A percentile compares a stretch with the other conserved stretches of the same genome.
Evolutionary conservation across 2,113 vertebrate species (phyloP).

Genomic region (Poeciliopsis turrubarensis): DNA sequence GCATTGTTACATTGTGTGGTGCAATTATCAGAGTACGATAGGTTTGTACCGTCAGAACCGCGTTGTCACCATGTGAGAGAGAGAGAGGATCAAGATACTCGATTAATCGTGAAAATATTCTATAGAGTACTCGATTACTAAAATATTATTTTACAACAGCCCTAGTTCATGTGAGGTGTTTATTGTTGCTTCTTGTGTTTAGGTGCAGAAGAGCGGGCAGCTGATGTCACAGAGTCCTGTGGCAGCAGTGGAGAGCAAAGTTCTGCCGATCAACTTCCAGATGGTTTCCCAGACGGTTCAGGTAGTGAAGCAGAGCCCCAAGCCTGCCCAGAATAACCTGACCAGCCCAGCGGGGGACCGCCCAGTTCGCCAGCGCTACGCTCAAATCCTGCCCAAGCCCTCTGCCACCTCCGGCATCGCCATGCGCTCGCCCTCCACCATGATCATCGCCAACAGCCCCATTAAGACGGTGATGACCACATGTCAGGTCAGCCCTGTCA

Average conservation of each 20-base stretch:
- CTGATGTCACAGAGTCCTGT: conserved; percentile 91
- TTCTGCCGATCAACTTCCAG: conserved; percentile 93
- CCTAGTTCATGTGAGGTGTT: too few relatives aligned
- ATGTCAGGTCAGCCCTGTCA: conserved; percentile 90
- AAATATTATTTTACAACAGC: too few relatives aligned
- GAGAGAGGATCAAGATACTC: too few relatives aligned
- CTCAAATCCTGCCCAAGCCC: conserved; percentile 96
- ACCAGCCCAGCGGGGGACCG: conserved; percentile 89
- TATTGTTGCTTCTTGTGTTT: conserved; percentile 5
- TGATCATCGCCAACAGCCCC: conserved; percentile 93
- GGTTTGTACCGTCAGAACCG: too few relatives aligned
- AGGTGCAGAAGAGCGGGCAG: conserved; percentile 91
- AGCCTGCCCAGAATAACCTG: conserved; percentile 87
- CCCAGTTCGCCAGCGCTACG: conserved; percentile 90
- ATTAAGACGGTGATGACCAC: conserved; percentile 94
- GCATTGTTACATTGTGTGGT: too few relatives aligned
- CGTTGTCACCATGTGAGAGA: too few relatives aligned
- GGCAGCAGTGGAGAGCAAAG: conserved; percentile 88
- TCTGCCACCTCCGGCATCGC: conserved; percentile 86
- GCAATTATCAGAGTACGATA: too few relatives aligned
- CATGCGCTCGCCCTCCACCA: conserved; percentile 91
- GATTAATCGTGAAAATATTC: too few relatives aligned
- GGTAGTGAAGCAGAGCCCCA: conserved; percentile 90
- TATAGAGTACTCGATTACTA: too few relatives aligned
- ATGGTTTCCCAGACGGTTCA: conserved; percentile 95